Percentiles rank a stretch among this genome's conserved stretches.
These are phyloP conservation scores for Caenorhabditis parvicauda DNA, from an alignment of 2,888 invertebrate species.

Conservation along the genomic window DNA sequence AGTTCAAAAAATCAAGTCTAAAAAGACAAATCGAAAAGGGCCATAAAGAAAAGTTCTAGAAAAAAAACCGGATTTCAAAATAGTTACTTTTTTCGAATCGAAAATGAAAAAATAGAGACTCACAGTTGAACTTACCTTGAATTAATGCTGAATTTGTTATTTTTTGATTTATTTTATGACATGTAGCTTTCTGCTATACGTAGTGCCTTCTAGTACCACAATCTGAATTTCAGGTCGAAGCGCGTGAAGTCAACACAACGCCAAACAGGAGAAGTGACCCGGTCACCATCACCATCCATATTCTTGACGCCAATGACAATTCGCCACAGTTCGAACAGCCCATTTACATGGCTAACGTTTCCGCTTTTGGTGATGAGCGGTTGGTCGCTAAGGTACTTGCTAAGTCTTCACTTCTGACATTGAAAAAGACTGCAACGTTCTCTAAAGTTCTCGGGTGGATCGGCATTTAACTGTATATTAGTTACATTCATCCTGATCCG, in stretches of 20 bases:
- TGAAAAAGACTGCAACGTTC: neutral
- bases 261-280: constrained; percentile 56
- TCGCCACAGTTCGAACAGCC: constrained; percentile 51
- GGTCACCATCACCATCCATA: constrained; percentile 58
- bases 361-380: constrained; percentile 40
- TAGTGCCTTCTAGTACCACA: neutral
- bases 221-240: constrained; percentile 48
- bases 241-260: constrained; percentile 60
- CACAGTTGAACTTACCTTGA: no score
- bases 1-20: neutral
- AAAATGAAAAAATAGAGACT: no score
- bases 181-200: neutral
- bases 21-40: neutral
- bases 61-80: no score
- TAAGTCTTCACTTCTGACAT: neutral
- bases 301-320: constrained; percentile 60
- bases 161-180: neutral
- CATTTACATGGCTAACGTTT: constrained; percentile 55
- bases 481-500: no score
- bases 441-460: neutral
- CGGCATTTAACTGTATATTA: no score
- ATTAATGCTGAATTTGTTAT: neutral
- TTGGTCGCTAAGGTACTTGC: constrained; percentile 35
- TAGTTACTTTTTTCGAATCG: no score
- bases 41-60: neutral